Evolutionary conservation across 2,113 vertebrate species (phyloP).

Genomic region (Pleuronectes platessa): DNA sequence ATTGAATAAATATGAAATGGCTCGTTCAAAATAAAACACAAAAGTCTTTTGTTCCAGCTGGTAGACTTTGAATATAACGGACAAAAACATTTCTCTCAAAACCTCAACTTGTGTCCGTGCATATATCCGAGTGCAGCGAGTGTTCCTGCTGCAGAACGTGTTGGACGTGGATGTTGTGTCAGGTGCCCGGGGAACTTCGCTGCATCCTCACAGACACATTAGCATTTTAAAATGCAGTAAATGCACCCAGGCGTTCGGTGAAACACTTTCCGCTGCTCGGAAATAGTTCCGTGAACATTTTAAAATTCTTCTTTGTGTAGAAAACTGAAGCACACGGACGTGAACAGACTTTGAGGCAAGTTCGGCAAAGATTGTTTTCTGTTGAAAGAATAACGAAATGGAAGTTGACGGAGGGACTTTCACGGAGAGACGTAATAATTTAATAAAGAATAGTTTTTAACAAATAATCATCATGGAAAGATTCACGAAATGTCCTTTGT

Average conservation of each 20-base stretch:
- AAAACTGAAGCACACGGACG: too few relatives aligned
- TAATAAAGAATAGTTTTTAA: too few relatives aligned
- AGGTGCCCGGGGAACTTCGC: slow-evolving; percentile 1
- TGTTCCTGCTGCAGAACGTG: background rate
- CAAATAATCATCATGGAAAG: too few relatives aligned
- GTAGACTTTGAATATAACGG: slow-evolving; percentile 13
- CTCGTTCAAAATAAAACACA: too few relatives aligned
- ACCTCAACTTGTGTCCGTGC: slow-evolving; percentile 58
- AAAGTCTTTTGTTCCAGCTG: slow-evolving; percentile 21
- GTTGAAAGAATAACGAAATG: too few relatives aligned
- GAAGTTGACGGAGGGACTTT: too few relatives aligned
- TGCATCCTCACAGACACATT: slow-evolving; percentile 14
- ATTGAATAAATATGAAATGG: slow-evolving; percentile 37
- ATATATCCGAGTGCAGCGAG: slow-evolving; percentile 37
- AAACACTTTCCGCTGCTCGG: background rate
- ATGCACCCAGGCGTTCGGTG: slow-evolving; percentile 9
- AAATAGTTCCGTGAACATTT: background rate
- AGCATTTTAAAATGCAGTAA: slow-evolving; percentile 7
- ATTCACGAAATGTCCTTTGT: background rate
- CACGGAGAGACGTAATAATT: too few relatives aligned
- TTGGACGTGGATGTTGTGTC: slow-evolving; percentile 20
- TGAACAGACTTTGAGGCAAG: too few relatives aligned
- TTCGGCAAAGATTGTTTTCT: background rate
- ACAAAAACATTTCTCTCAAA: slow-evolving; percentile 3
- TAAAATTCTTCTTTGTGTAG: too few relatives aligned